Base-by-base conservation (phyloP, 2,113 vertebrate species). In the Fulica atra region DNA sequence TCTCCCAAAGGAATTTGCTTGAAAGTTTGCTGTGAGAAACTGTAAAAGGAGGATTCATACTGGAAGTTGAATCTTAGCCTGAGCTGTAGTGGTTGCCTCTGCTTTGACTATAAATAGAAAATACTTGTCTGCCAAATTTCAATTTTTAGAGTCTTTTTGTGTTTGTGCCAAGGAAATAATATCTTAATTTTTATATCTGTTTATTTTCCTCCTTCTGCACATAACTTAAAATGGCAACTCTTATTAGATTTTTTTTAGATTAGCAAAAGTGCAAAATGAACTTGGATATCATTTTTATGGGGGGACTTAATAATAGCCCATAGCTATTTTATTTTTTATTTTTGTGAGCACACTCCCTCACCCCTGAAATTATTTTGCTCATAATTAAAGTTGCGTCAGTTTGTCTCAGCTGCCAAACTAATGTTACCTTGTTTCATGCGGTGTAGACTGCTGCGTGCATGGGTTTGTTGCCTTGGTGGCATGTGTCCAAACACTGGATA, bases 101-200 rank as follows among this genome's bases (percentile, higher is more conserved):
- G 56, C 77, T 87, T 86, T 2, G 11, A 36, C 92, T 95, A 96
- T 95, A 95, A 95, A 94, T 96, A 97, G 96, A 95, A 88, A 82
- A 76, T 66, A 69, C 9, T 86, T 78, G 64, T 76, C 82, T 97
- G 93, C 88, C 91, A 94, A 86, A 88, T 92, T 86, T 68, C 77
- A 82, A 0, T 88, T 94, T 96, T 94, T 93, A 78, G 19, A 94
- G 65, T n/a, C 48, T 57, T 91, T 72, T 82, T 97, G 93, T 93
- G 85, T 92, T 60, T 8, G 9, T 73, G 79, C 93, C 95, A 97
- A 76, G 40, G 64, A 88, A 95, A 93, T 93, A 93, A 84, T 94
- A 79, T 89, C 85, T 93, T 95, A 94, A 94, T 95, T 95, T 96
- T 70, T 92, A 21, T 95, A 94, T 96, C 88, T 97, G 59, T 88